These are phyloP conservation scores for Cremastinae sp. DNA, from an alignment of 2,888 invertebrate species.

Conservation along the genomic window DNA sequence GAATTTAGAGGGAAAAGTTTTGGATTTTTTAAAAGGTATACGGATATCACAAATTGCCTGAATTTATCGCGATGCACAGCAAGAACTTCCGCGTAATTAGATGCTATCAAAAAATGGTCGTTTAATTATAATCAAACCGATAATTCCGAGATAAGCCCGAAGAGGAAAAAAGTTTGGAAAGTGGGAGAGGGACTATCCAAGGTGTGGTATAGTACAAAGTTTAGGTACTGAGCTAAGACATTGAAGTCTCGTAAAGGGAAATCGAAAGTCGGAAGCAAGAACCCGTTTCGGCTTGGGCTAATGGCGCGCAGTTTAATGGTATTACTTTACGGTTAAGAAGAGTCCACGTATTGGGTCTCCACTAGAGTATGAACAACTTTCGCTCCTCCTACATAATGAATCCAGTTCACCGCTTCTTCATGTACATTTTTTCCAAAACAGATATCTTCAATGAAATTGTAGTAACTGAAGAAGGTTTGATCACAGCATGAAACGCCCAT, in stretches of 20 bases:
- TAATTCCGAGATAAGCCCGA: slow-evolving; percentile 21
- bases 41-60: background rate
- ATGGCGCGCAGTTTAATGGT: slow-evolving; percentile 18
- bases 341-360: background rate
- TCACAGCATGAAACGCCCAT: background rate
- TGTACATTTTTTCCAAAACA: slow-evolving; percentile 2
- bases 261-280: slow-evolving; percentile 34
- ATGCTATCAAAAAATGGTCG: slow-evolving; percentile 21
- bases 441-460: background rate
- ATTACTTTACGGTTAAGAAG: slow-evolving; percentile 4
- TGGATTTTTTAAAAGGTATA: too few relatives aligned
- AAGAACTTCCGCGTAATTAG: slow-evolving; percentile 23
- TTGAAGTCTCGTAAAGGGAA: slow-evolving; percentile 18
- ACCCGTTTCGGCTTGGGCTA: slow-evolving; percentile 9
- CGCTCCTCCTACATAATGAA: slow-evolving; percentile 10
- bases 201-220: slow-evolving; percentile 15
- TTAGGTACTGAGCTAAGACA: slow-evolving; percentile 15
- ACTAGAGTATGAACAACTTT: slow-evolving; percentile 3
- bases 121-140: slow-evolving; percentile 45
- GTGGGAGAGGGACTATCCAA: background rate
- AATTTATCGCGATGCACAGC: background rate
- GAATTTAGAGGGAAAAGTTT: too few relatives aligned
- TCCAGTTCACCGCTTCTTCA: background rate
- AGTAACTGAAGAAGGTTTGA: background rate
- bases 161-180: slow-evolving; percentile 41